Conservation (phyloP, 2,888 invertebrate species). For the Cloeon dipterum region DNA sequence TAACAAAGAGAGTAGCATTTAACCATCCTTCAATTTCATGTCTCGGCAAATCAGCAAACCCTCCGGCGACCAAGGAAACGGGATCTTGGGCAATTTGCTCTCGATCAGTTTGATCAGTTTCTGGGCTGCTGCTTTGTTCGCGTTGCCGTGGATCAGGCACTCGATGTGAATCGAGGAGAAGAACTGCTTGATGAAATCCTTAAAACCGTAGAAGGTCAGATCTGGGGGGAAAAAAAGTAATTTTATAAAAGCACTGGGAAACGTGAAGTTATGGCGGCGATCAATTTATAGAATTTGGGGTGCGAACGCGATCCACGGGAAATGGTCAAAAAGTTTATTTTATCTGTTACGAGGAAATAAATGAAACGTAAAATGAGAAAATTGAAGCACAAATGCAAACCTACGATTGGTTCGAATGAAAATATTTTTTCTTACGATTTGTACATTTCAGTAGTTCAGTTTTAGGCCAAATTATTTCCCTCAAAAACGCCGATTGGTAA, state of each 20-base stretch:
- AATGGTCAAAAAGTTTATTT: too few relatives aligned
- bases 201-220: slow-evolving; percentile 50
- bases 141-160: slow-evolving; percentile 73
- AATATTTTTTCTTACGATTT: too few relatives aligned
- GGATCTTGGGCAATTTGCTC: slow-evolving; percentile 22
- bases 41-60: slow-evolving; percentile 65
- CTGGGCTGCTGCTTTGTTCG: slow-evolving; percentile 42
- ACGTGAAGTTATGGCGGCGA: too few relatives aligned
- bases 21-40: slow-evolving; percentile 63
- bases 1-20: slow-evolving; percentile 5
- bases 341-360: too few relatives aligned
- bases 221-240: too few relatives aligned
- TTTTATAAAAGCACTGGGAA: too few relatives aligned
- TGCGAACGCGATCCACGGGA: too few relatives aligned
- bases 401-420: too few relatives aligned
- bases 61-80: slow-evolving; percentile 60
- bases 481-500: slow-evolving; percentile 58
- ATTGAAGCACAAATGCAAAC: too few relatives aligned
- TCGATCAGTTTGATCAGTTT: slow-evolving; percentile 48
- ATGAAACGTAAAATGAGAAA: too few relatives aligned
- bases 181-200: slow-evolving; percentile 56
- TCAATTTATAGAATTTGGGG: too few relatives aligned
- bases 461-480: slow-evolving; percentile 75
- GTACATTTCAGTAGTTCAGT: slow-evolving; percentile 63
- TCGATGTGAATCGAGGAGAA: slow-evolving; percentile 71